Percentiles rank a stretch among this genome's conserved stretches.
phyloP scores from a whole-genome alignment of 2,113 vertebrate genomes.

The Boulengeromyrus knoepffleri region DNA sequence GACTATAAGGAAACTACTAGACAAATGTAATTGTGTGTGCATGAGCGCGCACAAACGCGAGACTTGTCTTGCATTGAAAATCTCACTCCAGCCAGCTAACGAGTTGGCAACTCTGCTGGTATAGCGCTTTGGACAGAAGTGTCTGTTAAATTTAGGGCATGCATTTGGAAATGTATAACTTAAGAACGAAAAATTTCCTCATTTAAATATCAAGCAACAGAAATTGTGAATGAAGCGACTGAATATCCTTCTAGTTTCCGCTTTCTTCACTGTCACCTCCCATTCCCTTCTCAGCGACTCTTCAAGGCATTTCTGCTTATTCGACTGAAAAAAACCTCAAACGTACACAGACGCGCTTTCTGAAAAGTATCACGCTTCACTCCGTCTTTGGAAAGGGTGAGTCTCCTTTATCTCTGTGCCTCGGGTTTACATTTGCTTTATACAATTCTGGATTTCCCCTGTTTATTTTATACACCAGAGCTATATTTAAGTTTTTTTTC shows the following conservation, averaged over 20 bases:
- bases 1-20: background rate
- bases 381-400: background rate
- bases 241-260: conserved; percentile 23
- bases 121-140: background rate
- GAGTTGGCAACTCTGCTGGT: background rate
- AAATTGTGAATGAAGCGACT: conserved; percentile 28
- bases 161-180: background rate
- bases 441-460: background rate
- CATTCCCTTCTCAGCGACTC: background rate
- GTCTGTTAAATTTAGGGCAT: background rate
- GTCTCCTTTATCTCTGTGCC: background rate
- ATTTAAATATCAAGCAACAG: background rate
- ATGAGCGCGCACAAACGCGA: background rate
- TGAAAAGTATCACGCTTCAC: background rate
- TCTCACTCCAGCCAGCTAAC: background rate
- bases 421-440: background rate
- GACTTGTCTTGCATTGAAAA: background rate
- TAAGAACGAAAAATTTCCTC: background rate
- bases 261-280: conserved; percentile 9
- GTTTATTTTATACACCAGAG: background rate
- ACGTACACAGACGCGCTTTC: background rate
- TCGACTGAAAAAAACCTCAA: background rate
- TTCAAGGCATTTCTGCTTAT: background rate
- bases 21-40: background rate
- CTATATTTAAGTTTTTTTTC: background rate